A percentile compares a stretch with the other conserved stretches of the same genome.
Evolutionary conservation across 2,888 invertebrate species (phyloP).

Genomic region (Athetis lepigone): DNA sequence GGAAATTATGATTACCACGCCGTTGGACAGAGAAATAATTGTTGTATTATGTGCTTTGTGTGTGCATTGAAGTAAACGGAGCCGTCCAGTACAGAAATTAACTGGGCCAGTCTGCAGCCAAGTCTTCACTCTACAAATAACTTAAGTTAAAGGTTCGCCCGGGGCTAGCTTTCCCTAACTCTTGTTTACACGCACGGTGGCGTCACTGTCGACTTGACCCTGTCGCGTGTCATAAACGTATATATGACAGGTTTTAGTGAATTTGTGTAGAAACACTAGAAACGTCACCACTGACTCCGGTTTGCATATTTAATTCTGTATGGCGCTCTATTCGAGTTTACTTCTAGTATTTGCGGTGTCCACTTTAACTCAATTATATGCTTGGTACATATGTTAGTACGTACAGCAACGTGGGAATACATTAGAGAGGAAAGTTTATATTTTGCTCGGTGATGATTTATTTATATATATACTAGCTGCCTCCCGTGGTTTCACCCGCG

Average conservation of each 20-base stretch:
- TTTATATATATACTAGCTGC: no score
- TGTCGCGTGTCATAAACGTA: constrained; percentile 64
- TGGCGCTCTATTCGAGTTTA: constrained; percentile 51
- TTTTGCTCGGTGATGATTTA: constrained; percentile 48
- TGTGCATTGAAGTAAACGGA: constrained; percentile 57
- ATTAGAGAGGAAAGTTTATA: constrained; percentile 62
- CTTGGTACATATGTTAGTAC: constrained; percentile 41
- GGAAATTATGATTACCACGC: not conserved
- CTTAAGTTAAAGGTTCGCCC: constrained; percentile 73
- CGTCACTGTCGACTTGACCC: constrained; percentile 56
- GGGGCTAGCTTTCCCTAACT: constrained; percentile 76
- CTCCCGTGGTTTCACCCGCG: no score
- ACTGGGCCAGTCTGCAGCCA: constrained; percentile 76
- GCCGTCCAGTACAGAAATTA: constrained; percentile 71
- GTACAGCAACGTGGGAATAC: constrained; percentile 44
- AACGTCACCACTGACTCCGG: constrained; percentile 62
- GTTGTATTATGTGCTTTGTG: constrained; percentile 38
- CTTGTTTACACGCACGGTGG: constrained; percentile 76
- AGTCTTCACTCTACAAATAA: constrained; percentile 78
- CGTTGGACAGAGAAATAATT: constrained; percentile 28
- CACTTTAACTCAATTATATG: constrained; percentile 60
- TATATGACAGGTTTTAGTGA: constrained; percentile 77
- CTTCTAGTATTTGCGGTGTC: constrained; percentile 59
- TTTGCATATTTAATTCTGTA: constrained; percentile 69
- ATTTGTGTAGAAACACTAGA: constrained; percentile 70